Base-by-base conservation (phyloP, 2,888 invertebrate species). In the Amphipoea oculea region DNA sequence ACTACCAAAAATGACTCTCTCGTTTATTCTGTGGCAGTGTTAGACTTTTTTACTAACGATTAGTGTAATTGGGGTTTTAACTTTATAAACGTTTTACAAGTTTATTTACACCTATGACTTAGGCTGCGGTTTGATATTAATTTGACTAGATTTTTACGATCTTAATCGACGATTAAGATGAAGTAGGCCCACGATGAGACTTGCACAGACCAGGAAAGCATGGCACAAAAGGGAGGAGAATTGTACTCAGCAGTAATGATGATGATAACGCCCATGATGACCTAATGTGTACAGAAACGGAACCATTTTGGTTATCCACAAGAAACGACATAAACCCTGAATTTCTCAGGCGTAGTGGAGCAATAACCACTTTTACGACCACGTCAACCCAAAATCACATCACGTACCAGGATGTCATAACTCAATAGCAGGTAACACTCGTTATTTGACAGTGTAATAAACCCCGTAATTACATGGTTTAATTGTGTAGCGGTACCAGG, bases 401-500 rank as follows among this genome's bases (percentile, higher is more conserved):
- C 83, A 82, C 62, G 73, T 78, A 84, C 84, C 78, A 84, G 84
- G 84, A 74, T 83, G 84, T 78, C 84, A 84, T 84, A 84, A 86
- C 84, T 84, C 84, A 84, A 83, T 83, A 82, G 77, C 60, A 86
- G 71, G 63, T 89, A 81, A 82, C 66, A 76, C 71, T 83, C 73
- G 73, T 72, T 71, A 89, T 84, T 88, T 77, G 88, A 85, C 86
- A 88, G 86, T 79, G 81, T 84, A 88, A 90, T 89, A 91, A 89
- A 90, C 87, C 81, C 83, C 48, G 85, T 94, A 94, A 94, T 94
- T 94, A 92, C 88, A 87, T 73, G 80, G 86, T 88, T 89, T 92
- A 92, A 92, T 94, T 91, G 89, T 85, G 84, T 93, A 93, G 91
- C 93, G 92, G 94, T 92, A 94, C 93, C 87, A 92, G 92, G 92